phyloP scores from a whole-genome alignment of 2,113 vertebrate genomes.

The Climacteris rufus region DNA sequence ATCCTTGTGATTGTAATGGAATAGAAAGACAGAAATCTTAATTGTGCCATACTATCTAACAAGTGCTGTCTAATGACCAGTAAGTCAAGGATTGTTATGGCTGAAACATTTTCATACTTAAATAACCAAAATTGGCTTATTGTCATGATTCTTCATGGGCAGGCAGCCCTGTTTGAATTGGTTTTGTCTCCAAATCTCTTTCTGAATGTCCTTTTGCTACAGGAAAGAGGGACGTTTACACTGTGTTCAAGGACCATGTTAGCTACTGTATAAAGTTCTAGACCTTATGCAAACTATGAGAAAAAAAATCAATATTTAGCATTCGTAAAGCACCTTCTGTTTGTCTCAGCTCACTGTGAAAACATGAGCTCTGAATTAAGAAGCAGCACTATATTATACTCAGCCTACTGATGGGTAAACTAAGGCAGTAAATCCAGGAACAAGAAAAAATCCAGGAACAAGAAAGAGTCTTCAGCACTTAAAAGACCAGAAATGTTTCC shows the following conservation, averaged over 20 bases:
- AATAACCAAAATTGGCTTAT: background rate
- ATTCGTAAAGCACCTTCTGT: background rate
- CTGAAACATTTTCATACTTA: background rate
- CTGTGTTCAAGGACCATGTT: background rate
- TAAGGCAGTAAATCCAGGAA: background rate
- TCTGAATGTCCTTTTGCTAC: background rate
- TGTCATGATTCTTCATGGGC: background rate
- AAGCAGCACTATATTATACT: background rate
- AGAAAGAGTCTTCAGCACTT: background rate
- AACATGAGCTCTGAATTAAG: background rate
- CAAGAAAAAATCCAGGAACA: background rate
- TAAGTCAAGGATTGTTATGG: background rate
- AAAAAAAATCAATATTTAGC: background rate
- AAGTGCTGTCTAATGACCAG: background rate
- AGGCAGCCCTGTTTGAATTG: background rate
- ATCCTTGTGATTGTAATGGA: slow-evolving; percentile 13
- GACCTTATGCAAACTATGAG: background rate
- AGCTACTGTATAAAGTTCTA: background rate
- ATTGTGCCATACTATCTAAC: background rate
- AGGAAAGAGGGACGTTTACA: background rate
- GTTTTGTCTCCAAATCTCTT: background rate
- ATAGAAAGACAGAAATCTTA: background rate
- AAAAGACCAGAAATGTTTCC: background rate
- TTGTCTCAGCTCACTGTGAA: background rate
- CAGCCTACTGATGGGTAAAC: background rate